Percentiles rank a stretch among this genome's conserved stretches.
phyloP scores from a whole-genome alignment of 2,113 vertebrate genomes.

The Apteryx mantelli region DNA sequence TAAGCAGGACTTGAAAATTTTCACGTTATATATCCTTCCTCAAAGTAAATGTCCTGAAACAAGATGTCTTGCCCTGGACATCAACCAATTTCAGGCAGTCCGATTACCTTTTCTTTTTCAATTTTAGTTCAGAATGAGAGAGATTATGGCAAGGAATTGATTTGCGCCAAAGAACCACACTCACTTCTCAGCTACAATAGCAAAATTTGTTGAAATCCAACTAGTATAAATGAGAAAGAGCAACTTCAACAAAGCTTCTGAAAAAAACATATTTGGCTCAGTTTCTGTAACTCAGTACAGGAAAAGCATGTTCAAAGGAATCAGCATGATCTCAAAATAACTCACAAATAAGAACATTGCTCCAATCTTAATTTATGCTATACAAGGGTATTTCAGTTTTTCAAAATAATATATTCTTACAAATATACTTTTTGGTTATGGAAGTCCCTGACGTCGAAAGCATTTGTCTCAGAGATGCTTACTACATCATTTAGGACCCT shows the following conservation, averaged over 20 bases:
- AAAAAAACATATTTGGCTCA: not conserved
- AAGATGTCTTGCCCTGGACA: not conserved
- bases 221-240: not conserved
- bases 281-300: not conserved
- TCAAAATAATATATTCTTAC: not conserved
- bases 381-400: not conserved
- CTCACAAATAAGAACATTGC: not conserved
- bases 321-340: not conserved
- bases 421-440: not conserved
- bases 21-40: not conserved
- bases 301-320: not conserved
- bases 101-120: not conserved
- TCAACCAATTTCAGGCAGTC: not conserved
- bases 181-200: not conserved
- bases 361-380: not conserved
- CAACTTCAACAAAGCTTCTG: not conserved
- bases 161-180: not conserved
- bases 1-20: not conserved
- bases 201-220: not conserved
- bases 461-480: not conserved
- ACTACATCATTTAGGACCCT: not conserved
- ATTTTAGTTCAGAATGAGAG: not conserved
- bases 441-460: not conserved
- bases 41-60: not conserved
- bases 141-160: not conserved